Conservation (phyloP, 2,888 invertebrate genomes). For the Lutraria lutraria region DNA sequence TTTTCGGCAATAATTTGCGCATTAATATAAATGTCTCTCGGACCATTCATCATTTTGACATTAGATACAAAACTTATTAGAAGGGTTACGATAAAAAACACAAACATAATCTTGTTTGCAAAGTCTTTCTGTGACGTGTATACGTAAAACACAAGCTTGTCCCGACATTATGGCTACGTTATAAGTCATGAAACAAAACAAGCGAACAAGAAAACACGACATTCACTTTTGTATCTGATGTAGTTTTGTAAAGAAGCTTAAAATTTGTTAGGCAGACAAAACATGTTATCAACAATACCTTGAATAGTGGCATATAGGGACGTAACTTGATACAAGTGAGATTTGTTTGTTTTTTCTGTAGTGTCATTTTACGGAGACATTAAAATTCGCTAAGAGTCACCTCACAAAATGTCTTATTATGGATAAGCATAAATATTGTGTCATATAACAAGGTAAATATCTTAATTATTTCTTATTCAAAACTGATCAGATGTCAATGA, state of each 20-base stretch:
- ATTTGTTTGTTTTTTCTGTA: conserved; percentile 25
- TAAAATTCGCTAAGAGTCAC: background rate
- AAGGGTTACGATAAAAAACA: conserved; percentile 39
- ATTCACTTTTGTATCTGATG: conserved; percentile 28
- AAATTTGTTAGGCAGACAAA: conserved; percentile 16
- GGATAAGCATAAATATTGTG: conserved; percentile 13
- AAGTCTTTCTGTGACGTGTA: conserved; percentile 40
- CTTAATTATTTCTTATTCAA: conserved; percentile 25
- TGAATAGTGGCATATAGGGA: conserved; percentile 32
- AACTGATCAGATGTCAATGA: conserved; percentile 7
- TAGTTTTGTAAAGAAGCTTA: conserved; percentile 30
- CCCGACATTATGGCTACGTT: conserved; percentile 45
- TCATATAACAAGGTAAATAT: conserved; percentile 6
- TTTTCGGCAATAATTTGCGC: conserved; percentile 55
- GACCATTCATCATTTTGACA: conserved; percentile 59
- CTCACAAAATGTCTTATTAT: conserved; percentile 20
- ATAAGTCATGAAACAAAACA: conserved; percentile 42
- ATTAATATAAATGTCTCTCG: conserved; percentile 56
- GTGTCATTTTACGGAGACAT: conserved; percentile 28
- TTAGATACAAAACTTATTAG: conserved; percentile 48
- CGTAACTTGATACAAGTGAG: conserved; percentile 17
- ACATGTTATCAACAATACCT: conserved; percentile 32
- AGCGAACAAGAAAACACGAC: conserved; percentile 39
- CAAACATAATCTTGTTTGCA: conserved; percentile 41
- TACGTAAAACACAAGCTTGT: conserved; percentile 48